Evolutionary conservation across 2,888 invertebrate genomes (phyloP), one percentile per base, ranked within the genome.

Genomic region (Caenorhabditis angaria): DNA sequence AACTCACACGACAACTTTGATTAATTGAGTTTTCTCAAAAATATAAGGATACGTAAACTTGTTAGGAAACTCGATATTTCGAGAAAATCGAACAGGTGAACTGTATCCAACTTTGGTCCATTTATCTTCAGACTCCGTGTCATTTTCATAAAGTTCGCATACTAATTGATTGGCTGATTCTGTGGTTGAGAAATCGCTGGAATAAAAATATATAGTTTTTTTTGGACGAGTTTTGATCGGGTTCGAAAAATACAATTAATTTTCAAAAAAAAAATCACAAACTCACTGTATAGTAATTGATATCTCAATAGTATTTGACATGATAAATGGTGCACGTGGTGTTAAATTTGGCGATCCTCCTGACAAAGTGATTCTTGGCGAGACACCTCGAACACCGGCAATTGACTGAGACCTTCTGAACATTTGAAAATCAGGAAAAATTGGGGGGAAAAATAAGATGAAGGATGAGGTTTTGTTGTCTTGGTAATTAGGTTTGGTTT

Each of bases 21-120:
- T 76, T n/a, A 81, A 61, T 32, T 81, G 81, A 12, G 78, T 77
- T 54, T 77, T 75, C 61, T 81, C 81, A 25, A 81, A 81, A 20
- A 74, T 61, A 56, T 73, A 81, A 28, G 74, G 70, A 58, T 76
- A 79, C 1, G 68, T 27, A 61, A 79, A 81, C n/a, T 76, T 76
- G 47, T 72, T 73, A n/a, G 65, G 50, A 62, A 81, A 81, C 28
- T 62, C 65, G 14, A 79, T 69, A 32, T 68, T 75, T 25, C 76
- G 54, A 22, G 73, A 69, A 60, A 69, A 69, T 14, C 68, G 56
- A 35, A 65, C 63, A 22, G 73, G 73, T 4, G 65, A 60, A 24
- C 69, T 67, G 0, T 48, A 56, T 27, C 73, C 73, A 24, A 73
- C 73, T 63, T 65, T 68, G 14, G 50, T 62, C 73, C 73, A 77